Conservation (phyloP, 2,797 vertebrate species). For the Propithecus perrieri region DNA sequence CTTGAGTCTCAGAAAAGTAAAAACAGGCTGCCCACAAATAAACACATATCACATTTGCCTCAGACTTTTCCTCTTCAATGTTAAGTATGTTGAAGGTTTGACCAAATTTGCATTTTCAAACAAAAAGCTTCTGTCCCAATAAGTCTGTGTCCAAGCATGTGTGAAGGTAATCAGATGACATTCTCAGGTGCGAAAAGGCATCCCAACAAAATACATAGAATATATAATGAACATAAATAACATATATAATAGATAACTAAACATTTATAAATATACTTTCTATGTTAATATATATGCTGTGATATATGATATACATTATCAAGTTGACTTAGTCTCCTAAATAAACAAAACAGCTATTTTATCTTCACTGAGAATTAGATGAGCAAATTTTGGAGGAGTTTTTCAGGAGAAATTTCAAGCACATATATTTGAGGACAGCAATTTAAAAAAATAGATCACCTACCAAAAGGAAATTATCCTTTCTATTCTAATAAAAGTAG, state of each 20-base stretch:
- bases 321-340: background rate
- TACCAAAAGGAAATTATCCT: background rate
- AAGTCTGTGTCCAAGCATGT: background rate
- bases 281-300: background rate
- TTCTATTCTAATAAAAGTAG: background rate
- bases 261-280: background rate
- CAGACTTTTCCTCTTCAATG: background rate
- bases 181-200: background rate
- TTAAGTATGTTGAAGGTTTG: background rate
- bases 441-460: background rate
- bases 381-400: background rate
- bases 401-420: background rate
- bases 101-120: background rate
- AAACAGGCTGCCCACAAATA: background rate
- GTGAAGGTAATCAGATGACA: background rate
- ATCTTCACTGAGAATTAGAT: background rate
- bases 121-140: background rate
- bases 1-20: background rate
- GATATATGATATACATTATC: background rate
- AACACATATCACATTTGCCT: background rate
- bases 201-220: background rate
- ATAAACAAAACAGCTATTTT: background rate
- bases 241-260: too few relatives aligned
- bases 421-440: background rate
- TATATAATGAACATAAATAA: background rate